These are phyloP conservation scores for Lithobates pipiens DNA, from an alignment of 2,797 vertebrate genomes.

Conservation along the genomic window DNA sequence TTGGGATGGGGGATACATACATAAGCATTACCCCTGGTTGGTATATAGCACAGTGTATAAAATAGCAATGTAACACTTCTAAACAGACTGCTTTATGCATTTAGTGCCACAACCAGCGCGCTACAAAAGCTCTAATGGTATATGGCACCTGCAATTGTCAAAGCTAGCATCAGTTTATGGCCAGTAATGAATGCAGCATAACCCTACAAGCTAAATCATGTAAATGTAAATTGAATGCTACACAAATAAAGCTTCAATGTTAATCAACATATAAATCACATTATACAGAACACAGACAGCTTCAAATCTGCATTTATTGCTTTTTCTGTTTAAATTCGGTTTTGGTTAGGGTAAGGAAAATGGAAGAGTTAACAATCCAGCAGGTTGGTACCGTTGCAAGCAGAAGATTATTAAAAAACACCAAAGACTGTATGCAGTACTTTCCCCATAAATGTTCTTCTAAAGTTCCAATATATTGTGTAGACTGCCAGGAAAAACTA, in stretches of 20 bases:
- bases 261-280: background rate
- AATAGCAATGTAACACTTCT: too few species aligned
- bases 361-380: too few species aligned
- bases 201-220: background rate
- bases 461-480: background rate
- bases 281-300: background rate
- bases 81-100: too few species aligned
- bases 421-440: background rate
- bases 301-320: conserved; percentile 28
- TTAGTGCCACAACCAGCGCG: too few species aligned
- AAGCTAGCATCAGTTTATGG: too few species aligned
- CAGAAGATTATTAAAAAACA: background rate
- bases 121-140: too few species aligned
- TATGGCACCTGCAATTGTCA: too few species aligned
- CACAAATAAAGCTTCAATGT: background rate
- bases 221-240: background rate
- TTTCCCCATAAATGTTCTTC: background rate
- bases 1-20: too few species aligned
- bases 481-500: background rate
- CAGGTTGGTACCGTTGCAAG: background rate
- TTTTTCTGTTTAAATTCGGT: background rate
- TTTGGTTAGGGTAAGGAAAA: too few species aligned
- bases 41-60: too few species aligned
- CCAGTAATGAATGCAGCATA: too few species aligned
- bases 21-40: too few species aligned